These are phyloP conservation scores for Jacana jacana DNA, from an alignment of 2,113 vertebrate species.

Conservation along the genomic window DNA sequence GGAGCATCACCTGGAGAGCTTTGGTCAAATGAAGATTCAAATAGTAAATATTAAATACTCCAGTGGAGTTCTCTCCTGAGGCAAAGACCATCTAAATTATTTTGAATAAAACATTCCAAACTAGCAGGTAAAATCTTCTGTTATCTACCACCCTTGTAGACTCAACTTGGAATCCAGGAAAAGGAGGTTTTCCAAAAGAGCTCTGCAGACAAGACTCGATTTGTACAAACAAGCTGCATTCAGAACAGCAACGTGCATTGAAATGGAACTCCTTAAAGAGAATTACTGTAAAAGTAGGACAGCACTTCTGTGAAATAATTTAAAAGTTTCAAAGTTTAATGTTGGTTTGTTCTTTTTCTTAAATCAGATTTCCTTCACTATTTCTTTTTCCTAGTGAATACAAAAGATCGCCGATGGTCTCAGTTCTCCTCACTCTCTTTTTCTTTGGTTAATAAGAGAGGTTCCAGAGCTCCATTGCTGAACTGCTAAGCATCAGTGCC, in stretches of 20 bases:
- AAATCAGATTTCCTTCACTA: not conserved
- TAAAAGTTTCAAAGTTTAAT: not conserved
- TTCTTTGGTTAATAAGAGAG: not conserved
- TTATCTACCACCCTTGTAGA: not conserved
- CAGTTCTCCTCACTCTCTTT: not conserved
- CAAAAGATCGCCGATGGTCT: not conserved
- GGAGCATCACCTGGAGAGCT: not conserved
- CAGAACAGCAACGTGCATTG: not conserved
- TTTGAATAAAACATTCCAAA: not conserved
- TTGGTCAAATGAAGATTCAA: not conserved
- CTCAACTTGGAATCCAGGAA: not conserved
- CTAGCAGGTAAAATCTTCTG: not conserved
- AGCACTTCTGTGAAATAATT: not conserved
- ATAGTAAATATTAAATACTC: not conserved
- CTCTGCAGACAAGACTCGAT: not conserved
- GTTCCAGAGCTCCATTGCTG: not conserved
- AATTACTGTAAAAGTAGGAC: not conserved
- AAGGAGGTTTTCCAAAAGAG: not conserved
- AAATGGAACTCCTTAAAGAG: not conserved
- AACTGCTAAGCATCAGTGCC: not conserved
- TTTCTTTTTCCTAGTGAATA: not conserved
- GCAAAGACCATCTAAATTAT: not conserved
- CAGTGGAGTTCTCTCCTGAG: not conserved
- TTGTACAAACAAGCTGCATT: not conserved
- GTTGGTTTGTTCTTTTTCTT: not conserved